A percentile compares a stretch with the other conserved stretches of the same genome.
Conservation (phyloP, 2,113 vertebrate species). For the Procapra przewalskii region DNA sequence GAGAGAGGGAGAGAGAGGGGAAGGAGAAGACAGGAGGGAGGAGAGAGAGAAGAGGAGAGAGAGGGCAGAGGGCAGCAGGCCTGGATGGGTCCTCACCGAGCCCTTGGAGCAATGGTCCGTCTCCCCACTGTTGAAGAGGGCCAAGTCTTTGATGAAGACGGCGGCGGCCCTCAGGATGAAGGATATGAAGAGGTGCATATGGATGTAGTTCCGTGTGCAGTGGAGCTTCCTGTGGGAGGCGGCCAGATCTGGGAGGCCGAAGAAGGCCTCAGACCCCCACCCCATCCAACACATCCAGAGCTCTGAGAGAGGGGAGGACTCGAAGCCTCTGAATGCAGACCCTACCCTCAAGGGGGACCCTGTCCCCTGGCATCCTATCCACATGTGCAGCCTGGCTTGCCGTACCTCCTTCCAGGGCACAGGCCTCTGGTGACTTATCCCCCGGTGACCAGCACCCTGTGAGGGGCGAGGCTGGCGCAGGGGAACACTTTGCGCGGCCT, state of each 20-base stretch:
- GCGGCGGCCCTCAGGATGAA: slow-evolving; percentile 94
- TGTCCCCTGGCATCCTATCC: not conserved
- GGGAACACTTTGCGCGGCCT: not conserved
- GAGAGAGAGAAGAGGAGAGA: not conserved
- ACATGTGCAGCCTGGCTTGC: not conserved
- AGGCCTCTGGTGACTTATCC: not conserved
- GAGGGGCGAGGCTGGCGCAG: not conserved
- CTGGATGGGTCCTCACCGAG: slow-evolving; percentile 84
- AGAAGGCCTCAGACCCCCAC: not conserved
- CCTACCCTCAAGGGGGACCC: not conserved
- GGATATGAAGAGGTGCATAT: slow-evolving; percentile 94
- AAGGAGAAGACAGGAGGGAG: not conserved
- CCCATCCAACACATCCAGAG: not conserved
- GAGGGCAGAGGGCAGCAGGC: not conserved
- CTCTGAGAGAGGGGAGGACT: not conserved
- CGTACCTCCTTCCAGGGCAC: not conserved
- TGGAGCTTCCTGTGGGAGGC: slow-evolving; percentile 88
- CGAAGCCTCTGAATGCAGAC: not conserved
- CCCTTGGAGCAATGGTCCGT: slow-evolving; percentile 86
- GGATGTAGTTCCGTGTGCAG: slow-evolving; percentile 96
- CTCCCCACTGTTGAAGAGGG: slow-evolving; percentile 88
- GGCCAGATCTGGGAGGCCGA: not conserved
- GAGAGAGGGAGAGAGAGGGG: too few species aligned
- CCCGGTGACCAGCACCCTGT: not conserved
- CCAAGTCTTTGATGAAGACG: slow-evolving; percentile 92